phyloP scores from a whole-genome alignment of 2,888 invertebrate genomes.

The Andrena bicolor region DNA sequence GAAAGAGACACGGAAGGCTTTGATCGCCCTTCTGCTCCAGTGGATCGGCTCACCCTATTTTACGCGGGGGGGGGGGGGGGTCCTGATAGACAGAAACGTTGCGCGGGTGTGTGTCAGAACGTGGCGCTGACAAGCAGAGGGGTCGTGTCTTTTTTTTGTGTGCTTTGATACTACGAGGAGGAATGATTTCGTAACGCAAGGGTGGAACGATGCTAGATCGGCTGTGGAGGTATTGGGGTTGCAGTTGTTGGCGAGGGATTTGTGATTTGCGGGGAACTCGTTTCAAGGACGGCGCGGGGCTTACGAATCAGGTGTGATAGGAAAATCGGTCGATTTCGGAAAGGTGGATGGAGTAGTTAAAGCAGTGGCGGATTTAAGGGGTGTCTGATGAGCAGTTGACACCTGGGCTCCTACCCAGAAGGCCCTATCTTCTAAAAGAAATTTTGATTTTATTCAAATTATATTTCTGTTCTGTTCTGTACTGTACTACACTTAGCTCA shows the following conservation, averaged over 20 bases:
- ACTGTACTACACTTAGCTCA: no score
- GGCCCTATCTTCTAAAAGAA: no score
- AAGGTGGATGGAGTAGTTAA: no score
- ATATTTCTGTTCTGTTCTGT: no score
- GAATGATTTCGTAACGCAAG: not conserved
- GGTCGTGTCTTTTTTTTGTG: not conserved
- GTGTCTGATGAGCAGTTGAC: no score
- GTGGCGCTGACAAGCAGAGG: constrained; percentile 19
- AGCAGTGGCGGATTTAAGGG: no score
- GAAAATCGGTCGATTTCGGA: no score
- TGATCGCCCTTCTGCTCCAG: constrained; percentile 22
- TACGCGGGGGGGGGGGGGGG: not conserved
- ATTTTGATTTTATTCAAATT: no score
- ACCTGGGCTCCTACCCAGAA: no score
- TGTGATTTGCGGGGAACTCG: no score
- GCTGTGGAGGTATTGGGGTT: constrained; percentile 13
- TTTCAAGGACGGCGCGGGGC: constrained; percentile 1
- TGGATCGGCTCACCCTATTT: constrained; percentile 10
- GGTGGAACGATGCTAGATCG: not conserved
- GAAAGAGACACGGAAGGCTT: constrained; percentile 33
- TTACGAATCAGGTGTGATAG: no score
- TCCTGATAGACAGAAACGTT: not conserved
- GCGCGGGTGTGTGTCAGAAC: not conserved
- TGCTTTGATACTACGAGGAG: not conserved
- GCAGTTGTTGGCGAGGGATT: no score